Percentiles rank a stretch among this genome's conserved stretches.
Evolutionary conservation across 2,797 vertebrate species (phyloP).

Genomic region (Bradypus variegatus): DNA sequence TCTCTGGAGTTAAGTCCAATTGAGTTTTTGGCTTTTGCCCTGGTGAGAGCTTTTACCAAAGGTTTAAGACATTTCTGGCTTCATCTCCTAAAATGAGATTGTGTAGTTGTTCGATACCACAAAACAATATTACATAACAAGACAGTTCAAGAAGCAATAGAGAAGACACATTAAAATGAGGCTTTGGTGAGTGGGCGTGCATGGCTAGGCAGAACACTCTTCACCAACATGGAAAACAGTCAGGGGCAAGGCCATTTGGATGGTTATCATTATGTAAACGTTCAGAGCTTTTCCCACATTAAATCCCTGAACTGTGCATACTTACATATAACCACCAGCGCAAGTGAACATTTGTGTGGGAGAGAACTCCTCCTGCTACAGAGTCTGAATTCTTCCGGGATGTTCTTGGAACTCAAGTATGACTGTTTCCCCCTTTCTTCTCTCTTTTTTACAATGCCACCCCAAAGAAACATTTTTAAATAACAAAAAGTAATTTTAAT

Average conservation of each 20-base stretch:
- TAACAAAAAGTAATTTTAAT: conserved; percentile 32
- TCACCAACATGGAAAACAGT: neutral
- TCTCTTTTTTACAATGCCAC: neutral
- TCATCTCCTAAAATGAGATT: conserved; percentile 26
- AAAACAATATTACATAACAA: conserved; percentile 49
- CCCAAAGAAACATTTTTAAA: conserved; percentile 39
- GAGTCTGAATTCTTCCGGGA: conserved; percentile 6
- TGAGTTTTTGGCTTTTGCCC: neutral
- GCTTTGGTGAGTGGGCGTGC: neutral
- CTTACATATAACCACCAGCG: neutral
- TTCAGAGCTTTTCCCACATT: neutral
- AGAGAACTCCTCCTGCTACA: neutral
- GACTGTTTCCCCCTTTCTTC: neutral
- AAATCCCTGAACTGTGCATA: neutral
- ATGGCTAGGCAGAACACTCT: neutral
- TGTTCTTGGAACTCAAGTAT: conserved; percentile 37
- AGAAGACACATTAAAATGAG: conserved; percentile 33
- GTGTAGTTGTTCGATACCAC: conserved; percentile 35
- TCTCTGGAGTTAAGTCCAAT: neutral
- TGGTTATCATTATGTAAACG: conserved; percentile 8
- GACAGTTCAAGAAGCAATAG: conserved; percentile 35
- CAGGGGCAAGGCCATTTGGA: neutral
- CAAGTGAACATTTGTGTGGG: conserved; percentile 27
- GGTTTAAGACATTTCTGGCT: neutral
- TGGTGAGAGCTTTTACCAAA: conserved; percentile 1